Percentiles rank a stretch among this genome's conserved stretches.
phyloP scores from a whole-genome alignment of 2,113 vertebrate species.

The Micromys minutus region DNA sequence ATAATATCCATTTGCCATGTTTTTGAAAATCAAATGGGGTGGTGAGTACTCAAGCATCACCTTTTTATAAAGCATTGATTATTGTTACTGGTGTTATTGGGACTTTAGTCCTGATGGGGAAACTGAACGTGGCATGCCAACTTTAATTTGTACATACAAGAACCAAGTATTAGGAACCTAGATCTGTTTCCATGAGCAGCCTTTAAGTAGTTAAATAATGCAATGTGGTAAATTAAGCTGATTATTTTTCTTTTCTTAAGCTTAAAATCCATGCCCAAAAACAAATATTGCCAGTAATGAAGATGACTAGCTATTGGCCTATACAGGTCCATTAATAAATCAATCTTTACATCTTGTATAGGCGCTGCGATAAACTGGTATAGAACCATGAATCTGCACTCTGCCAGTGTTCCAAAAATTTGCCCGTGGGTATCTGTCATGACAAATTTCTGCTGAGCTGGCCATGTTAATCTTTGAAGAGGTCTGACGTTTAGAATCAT shows the following conservation, averaged over 20 bases:
- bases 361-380: conserved; percentile 44
- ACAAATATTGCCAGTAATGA: conserved; percentile 57
- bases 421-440: background rate
- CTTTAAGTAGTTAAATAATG: conserved; percentile 43
- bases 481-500: conserved; percentile 33
- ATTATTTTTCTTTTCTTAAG: conserved; percentile 39
- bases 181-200: conserved; percentile 9
- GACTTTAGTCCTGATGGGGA: background rate
- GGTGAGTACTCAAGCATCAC: background rate
- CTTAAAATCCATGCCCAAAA: conserved; percentile 52
- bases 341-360: conserved; percentile 32
- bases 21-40: background rate
- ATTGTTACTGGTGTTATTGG: background rate
- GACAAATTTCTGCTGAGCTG: conserved; percentile 40
- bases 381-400: background rate
- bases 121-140: background rate
- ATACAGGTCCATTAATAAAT: conserved; percentile 44
- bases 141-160: conserved; percentile 19
- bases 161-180: background rate
- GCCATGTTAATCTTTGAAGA: conserved; percentile 11
- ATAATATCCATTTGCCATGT: background rate
- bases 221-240: conserved; percentile 6
- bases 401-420: background rate
- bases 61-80: conserved; percentile 17
- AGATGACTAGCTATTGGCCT: conserved; percentile 40